Percentiles rank a stretch among this genome's conserved stretches.
These are phyloP conservation scores for Drosophila falleni DNA, from an alignment of 2,888 invertebrate species.

Conservation along the genomic window DNA sequence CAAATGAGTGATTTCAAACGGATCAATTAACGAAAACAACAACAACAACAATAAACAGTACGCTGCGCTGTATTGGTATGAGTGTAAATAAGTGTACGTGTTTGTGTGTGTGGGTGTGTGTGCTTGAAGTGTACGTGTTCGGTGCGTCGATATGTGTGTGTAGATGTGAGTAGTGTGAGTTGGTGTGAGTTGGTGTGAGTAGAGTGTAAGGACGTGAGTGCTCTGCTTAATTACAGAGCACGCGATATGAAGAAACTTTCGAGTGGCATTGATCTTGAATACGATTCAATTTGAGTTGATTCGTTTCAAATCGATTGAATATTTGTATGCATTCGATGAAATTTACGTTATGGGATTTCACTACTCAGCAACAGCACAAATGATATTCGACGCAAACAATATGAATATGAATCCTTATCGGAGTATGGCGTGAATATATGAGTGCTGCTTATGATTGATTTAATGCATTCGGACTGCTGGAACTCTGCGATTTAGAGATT, in stretches of 20 bases:
- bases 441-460: slow-evolving; percentile 55
- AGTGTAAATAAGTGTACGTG: slow-evolving; percentile 18
- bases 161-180: slow-evolving; percentile 16
- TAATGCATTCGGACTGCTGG: slow-evolving; percentile 43
- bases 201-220: slow-evolving; percentile 40
- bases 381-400: slow-evolving; percentile 51
- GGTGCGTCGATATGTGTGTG: slow-evolving; percentile 24
- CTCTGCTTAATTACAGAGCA: slow-evolving; percentile 46
- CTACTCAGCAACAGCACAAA: slow-evolving; percentile 81
- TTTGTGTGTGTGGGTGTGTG: slow-evolving; percentile 21
- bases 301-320: slow-evolving; percentile 35
- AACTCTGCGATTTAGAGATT: slow-evolving; percentile 49
- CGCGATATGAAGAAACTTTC: slow-evolving; percentile 52
- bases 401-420: slow-evolving; percentile 15
- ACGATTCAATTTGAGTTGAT: slow-evolving; percentile 40
- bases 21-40: slow-evolving; percentile 63
- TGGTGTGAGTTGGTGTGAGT: slow-evolving; percentile 31
- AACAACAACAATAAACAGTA: slow-evolving; percentile 68
- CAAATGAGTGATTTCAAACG: slow-evolving; percentile 64
- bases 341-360: slow-evolving; percentile 85
- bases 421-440: slow-evolving; percentile 53
- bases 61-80: slow-evolving; percentile 30
- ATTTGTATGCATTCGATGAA: slow-evolving; percentile 73
- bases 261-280: slow-evolving; percentile 48
- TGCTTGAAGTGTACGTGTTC: slow-evolving; percentile 10